A percentile compares a stretch with the other conserved stretches of the same genome.
Evolutionary conservation across 2,113 vertebrate species (phyloP).

Genomic region (Chlorodrepanis virens): DNA sequence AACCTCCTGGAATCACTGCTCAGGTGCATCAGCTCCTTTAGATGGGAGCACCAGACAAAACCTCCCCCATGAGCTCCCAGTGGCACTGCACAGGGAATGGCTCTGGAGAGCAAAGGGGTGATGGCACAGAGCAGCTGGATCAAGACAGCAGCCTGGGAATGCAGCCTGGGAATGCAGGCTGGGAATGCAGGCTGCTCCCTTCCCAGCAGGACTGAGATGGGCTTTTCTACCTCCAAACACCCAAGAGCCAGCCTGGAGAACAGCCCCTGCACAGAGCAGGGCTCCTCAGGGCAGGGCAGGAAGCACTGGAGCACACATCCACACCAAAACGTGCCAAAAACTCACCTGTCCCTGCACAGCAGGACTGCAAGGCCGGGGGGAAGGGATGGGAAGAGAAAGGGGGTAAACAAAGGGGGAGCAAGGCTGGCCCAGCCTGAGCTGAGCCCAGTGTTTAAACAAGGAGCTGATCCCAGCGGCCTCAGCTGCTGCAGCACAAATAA

Average conservation of each 20-base stretch:
- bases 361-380: neutral
- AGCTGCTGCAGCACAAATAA: neutral
- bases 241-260: rapidly evolving
- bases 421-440: neutral
- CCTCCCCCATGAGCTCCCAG: neutral
- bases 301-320: rapidly evolving
- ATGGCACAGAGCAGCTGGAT: neutral
- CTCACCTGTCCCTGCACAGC: neutral
- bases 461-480: neutral
- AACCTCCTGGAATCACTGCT: neutral
- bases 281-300: rapidly evolving
- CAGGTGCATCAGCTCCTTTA: neutral
- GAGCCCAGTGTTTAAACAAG: neutral
- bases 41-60: neutral
- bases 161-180: neutral
- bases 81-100: neutral
- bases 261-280: neutral
- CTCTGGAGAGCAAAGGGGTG: neutral
- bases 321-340: neutral
- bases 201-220: neutral
- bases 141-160: neutral
- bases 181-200: neutral
- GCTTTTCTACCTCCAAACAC: neutral
- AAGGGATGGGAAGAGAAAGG: neutral
- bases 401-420: neutral